Percentiles rank a stretch among this genome's conserved stretches.
These are phyloP conservation scores for Agrotis ipsilon DNA, from an alignment of 2,888 invertebrate species.

Conservation along the genomic window DNA sequence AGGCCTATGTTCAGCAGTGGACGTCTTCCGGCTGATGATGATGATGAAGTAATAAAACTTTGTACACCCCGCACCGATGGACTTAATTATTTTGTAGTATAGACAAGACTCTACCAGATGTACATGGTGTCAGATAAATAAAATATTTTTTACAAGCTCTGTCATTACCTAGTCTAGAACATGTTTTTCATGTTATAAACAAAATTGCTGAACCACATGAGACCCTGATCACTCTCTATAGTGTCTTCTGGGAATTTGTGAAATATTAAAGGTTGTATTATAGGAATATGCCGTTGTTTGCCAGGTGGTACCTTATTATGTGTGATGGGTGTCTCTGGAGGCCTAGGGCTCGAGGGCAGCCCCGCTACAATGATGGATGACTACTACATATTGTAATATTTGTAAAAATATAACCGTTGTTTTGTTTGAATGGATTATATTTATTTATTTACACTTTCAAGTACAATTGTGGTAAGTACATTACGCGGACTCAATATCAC, in stretches of 20 bases:
- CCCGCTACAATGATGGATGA: conserved; percentile 36
- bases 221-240: conserved; percentile 11
- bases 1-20: no score
- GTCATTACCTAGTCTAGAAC: not conserved
- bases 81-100: no score
- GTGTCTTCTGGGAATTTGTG: conserved; percentile 22
- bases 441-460: no score
- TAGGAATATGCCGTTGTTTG: conserved; percentile 34
- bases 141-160: not conserved
- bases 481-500: no score
- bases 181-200: not conserved
- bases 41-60: no score
- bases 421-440: no score
- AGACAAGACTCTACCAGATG: no score
- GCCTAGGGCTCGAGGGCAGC: not conserved
- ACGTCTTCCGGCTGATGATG: no score
- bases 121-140: no score
- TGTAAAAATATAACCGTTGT: not conserved
- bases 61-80: no score
- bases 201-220: conserved; percentile 11
- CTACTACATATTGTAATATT: conserved; percentile 5
- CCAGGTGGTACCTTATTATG: conserved; percentile 47
- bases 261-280: conserved; percentile 17
- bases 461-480: no score
- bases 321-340: conserved; percentile 41